Conservation (phyloP, 2,113 vertebrate species). For the Oplegnathus fasciatus region DNA sequence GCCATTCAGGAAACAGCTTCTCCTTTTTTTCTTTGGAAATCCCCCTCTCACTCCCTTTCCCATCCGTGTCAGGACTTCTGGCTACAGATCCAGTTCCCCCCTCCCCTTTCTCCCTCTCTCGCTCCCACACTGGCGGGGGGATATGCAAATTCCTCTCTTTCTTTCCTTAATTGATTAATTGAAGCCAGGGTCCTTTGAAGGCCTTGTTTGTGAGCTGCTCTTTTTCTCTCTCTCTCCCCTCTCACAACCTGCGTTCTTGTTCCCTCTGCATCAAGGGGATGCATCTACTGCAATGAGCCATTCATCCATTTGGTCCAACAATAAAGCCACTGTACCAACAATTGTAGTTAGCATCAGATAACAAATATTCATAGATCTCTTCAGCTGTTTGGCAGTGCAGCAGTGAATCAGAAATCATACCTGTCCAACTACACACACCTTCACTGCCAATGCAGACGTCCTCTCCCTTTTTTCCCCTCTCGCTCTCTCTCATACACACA, state of each 20-base stretch:
- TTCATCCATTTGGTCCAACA: conserved; percentile 37
- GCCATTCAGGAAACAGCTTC: conserved; percentile 83
- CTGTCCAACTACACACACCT: conserved; percentile 5
- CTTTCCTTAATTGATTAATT: conserved; percentile 87
- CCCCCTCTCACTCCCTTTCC: conserved; percentile 73
- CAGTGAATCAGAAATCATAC: not conserved
- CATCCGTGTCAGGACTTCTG: conserved; percentile 82
- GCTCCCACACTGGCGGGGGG: conserved; percentile 69
- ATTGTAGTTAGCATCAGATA: not conserved
- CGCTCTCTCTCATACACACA: not conserved
- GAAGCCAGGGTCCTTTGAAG: conserved; percentile 81
- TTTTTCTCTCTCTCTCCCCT: conserved; percentile 43
- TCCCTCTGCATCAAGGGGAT: conserved; percentile 43
- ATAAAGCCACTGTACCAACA: conserved; percentile 32
- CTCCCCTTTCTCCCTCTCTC: conserved; percentile 36
- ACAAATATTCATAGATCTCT: not conserved
- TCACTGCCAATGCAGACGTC: not conserved
- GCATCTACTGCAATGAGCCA: conserved; percentile 40
- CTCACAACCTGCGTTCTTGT: conserved; percentile 71
- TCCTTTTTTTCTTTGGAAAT: conserved; percentile 77
- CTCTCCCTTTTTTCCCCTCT: not conserved
- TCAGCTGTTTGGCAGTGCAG: not conserved
- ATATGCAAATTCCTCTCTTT: conserved; percentile 86
- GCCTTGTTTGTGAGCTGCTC: conserved; percentile 78
- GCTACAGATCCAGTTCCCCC: conserved; percentile 64